These are phyloP conservation scores for Actinopyga echinites DNA, from an alignment of 53 echinoderm and acorn worm species.

Conservation along the genomic window DNA sequence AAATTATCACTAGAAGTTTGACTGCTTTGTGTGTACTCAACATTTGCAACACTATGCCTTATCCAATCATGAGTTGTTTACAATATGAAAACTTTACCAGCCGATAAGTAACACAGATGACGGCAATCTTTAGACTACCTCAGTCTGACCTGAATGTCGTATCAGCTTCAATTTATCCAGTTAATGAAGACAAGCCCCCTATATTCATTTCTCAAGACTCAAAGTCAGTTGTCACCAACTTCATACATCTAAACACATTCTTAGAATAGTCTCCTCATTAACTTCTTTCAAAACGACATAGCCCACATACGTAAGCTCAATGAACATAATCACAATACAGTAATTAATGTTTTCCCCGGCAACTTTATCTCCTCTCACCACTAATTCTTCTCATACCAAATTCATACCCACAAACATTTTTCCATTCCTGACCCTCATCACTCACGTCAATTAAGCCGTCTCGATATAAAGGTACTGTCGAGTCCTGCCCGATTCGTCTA, in stretches of 20 bases:
- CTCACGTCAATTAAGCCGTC: slow-evolving; percentile 42
- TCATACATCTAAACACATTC: slow-evolving; percentile 36
- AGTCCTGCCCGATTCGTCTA: slow-evolving; percentile 7
- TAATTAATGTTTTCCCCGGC: slow-evolving; percentile 38
- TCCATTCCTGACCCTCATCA: slow-evolving; percentile 28
- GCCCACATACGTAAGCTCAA: slow-evolving; percentile 38
- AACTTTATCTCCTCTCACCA: slow-evolving; percentile 28
- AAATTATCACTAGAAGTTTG: no score
- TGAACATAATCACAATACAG: slow-evolving; percentile 36
- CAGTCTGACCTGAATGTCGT: neutral
- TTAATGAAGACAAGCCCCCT: slow-evolving; percentile 29
- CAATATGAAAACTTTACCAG: no score
- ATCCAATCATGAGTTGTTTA: no score
- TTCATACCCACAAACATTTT: slow-evolving; percentile 38
- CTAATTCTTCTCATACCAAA: slow-evolving; percentile 33
- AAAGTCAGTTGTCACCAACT: slow-evolving; percentile 18
- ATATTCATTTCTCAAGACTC: slow-evolving; percentile 7
- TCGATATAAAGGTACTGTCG: slow-evolving; percentile 7
- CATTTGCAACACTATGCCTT: no score
- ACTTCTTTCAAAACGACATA: slow-evolving; percentile 36
- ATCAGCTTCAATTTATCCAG: slow-evolving; percentile 23
- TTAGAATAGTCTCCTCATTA: slow-evolving; percentile 33
- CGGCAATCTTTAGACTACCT: no score
- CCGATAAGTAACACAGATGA: no score
- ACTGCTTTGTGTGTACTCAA: no score